Evolutionary conservation across 2,113 vertebrate species (phyloP), one percentile per base, ranked within the genome.

Genomic region (Picathartes gymnocephalus): DNA sequence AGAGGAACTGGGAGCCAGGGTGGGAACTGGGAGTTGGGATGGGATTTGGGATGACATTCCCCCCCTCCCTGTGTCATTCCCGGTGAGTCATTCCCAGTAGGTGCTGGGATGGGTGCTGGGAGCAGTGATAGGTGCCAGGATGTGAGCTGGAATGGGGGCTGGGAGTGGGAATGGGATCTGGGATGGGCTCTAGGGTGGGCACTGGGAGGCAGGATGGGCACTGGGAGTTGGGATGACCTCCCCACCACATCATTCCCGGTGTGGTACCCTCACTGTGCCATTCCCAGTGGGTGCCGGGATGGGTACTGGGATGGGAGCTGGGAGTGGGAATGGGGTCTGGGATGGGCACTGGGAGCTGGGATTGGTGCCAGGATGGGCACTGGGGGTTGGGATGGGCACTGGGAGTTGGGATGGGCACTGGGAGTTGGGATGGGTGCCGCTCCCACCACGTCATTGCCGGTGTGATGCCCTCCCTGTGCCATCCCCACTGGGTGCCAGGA

Each of bases 171-270:
- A 2, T 53, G 68, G 20, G 45, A 35, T 2, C 11, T 2, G 40
- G 66, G 24, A 22, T 50, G n/a, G 14, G 25, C 1, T 0, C 5
- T 70, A 22, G 42, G 64, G n/a, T 20, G 20, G 37, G 37, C 14
- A 4, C 12, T 14, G 5, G n/a, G n/a, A n/a, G n/a, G n/a, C n/a
- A n/a, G 47, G 10, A 22, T 53, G 39, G 47, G 22, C 1, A 1
- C 9, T 56, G 69, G 50, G 50, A 42, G n/a, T n/a, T n/a, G n/a
- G n/a, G n/a, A n/a, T n/a, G n/a, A n/a, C n/a, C n/a, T n/a, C n/a
- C 42, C 42, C 42, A 42, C 42, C 42, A 42, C 6, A 15, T 42
- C 42, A 42, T 6, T 42, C 13, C 42, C 42, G 42, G 42, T 42
- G 42, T 42, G 42, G 15, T 42, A 42, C 42, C 42, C 42, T 42